Evolutionary conservation across 2,888 invertebrate species (phyloP).

Genomic region (Eupithecia dodoneata): DNA sequence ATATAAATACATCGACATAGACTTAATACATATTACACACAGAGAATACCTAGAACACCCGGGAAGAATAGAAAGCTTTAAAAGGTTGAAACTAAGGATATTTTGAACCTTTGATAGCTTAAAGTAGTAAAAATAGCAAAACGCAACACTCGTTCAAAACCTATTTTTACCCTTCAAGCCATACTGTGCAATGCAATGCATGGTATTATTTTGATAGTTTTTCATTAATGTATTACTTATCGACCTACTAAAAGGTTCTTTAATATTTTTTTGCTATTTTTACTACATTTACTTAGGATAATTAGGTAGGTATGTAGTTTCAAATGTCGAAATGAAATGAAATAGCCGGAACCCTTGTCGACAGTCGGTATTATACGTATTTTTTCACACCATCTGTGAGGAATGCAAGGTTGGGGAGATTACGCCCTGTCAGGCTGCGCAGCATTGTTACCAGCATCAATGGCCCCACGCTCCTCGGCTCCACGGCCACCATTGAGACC

Average conservation of each 20-base stretch:
- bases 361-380: constrained; percentile 45
- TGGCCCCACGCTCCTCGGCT: background rate
- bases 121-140: too few species aligned
- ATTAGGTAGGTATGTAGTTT: background rate
- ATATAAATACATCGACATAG: background rate
- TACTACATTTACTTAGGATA: too few species aligned
- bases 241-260: background rate
- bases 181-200: background rate
- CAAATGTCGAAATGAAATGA: background rate
- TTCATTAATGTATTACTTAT: background rate
- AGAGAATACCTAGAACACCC: too few species aligned
- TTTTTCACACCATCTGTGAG: constrained; percentile 72
- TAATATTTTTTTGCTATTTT: too few species aligned
- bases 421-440: constrained; percentile 55
- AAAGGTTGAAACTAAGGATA: background rate
- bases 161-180: background rate
- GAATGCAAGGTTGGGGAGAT: constrained; percentile 76
- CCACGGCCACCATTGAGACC: constrained; percentile 3
- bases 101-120: too few species aligned
- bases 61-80: too few species aligned
- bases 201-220: background rate
- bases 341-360: constrained; percentile 50
- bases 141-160: too few species aligned
- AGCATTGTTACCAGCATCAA: constrained; percentile 40
- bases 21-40: too few species aligned